Percentiles rank a stretch among this genome's conserved stretches.
Conservation (phyloP, 2,113 vertebrate genomes). For the Eira barbara region DNA sequence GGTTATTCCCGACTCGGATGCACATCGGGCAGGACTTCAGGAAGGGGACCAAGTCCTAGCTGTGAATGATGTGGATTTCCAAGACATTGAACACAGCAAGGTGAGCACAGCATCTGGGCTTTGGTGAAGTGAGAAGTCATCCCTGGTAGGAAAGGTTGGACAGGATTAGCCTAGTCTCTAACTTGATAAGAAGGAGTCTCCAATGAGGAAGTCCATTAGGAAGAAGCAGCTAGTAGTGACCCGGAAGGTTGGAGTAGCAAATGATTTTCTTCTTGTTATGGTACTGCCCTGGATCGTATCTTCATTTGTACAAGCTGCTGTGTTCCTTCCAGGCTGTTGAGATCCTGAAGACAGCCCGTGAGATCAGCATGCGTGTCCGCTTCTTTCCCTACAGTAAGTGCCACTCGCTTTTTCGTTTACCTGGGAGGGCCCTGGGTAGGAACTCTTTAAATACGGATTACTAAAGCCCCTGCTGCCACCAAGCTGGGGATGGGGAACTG, state of each 20-base stretch:
- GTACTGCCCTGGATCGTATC: background rate
- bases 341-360: constrained; percentile 96
- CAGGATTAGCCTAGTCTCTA: background rate
- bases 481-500: background rate
- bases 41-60: constrained; percentile 98
- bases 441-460: constrained; percentile 15
- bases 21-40: constrained; percentile 95
- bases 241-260: background rate
- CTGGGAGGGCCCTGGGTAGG: background rate
- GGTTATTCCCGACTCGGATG: constrained; percentile 98
- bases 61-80: constrained; percentile 98
- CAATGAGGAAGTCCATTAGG: background rate
- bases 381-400: constrained; percentile 98
- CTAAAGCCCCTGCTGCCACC: background rate
- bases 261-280: background rate
- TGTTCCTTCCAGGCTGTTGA: constrained; percentile 91
- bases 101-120: constrained; percentile 76
- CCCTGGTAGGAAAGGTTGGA: background rate
- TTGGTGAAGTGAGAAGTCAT: background rate
- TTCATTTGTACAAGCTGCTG: constrained; percentile 26
- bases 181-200: constrained; percentile 12
- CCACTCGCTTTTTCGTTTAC: background rate
- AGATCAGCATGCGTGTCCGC: constrained; percentile 97
- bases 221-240: background rate
- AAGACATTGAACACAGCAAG: constrained; percentile 98